phyloP scores from a whole-genome alignment of 2,113 vertebrate species.

The Thalassarche chlororhynchos region DNA sequence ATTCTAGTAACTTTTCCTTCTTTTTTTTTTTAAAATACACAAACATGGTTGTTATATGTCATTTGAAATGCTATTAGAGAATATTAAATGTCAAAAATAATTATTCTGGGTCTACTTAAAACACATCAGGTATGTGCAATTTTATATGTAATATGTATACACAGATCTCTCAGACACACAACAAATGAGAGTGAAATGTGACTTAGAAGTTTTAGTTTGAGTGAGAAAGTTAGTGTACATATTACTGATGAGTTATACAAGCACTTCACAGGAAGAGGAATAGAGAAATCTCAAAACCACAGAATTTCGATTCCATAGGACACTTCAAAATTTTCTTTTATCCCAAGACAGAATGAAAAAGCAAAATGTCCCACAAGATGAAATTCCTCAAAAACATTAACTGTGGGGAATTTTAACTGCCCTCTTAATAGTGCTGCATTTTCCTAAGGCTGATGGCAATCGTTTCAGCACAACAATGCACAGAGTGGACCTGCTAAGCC shows the following conservation, averaged over 20 bases:
- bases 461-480: accelerated
- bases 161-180: background rate
- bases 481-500: background rate
- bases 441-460: background rate
- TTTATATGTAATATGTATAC: background rate
- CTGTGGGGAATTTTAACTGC: background rate
- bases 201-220: background rate
- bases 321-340: background rate
- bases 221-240: background rate
- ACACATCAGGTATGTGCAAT: background rate
- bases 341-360: background rate
- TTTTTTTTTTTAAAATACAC: background rate
- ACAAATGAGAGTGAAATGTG: background rate
- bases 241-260: background rate
- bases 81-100: background rate
- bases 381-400: background rate
- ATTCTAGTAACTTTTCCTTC: background rate
- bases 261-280: background rate
- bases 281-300: background rate
- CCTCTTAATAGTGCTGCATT: background rate
- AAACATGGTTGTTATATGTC: background rate
- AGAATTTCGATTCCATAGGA: background rate
- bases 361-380: background rate
- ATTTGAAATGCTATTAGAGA: background rate
- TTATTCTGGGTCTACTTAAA: background rate